Conservation (phyloP, 1,140 invertebrate species). For the Zaprionus vittiger region DNA sequence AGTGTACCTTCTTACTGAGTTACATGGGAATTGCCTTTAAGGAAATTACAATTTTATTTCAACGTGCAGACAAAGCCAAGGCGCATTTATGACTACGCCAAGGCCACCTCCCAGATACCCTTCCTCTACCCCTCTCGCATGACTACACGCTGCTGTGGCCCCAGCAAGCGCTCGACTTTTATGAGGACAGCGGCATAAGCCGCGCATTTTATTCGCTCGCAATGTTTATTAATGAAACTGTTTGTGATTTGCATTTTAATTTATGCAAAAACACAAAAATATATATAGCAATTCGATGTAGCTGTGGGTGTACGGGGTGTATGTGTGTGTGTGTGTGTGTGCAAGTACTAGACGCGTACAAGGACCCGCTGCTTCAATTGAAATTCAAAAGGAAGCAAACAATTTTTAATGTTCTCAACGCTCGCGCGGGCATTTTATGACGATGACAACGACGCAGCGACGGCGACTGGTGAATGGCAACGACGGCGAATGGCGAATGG, state of each 20-base stretch:
- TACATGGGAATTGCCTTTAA: slow-evolving; percentile 60
- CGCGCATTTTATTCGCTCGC: slow-evolving; percentile 70
- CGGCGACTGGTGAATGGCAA: slow-evolving; percentile 39
- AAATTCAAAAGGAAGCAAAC: slow-evolving; percentile 74
- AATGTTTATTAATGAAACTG: slow-evolving; percentile 83
- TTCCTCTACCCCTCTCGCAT: not conserved
- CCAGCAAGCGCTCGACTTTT: slow-evolving; percentile 44
- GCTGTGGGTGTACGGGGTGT: not conserved
- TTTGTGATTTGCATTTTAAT: slow-evolving; percentile 83
- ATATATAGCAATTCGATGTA: slow-evolving; percentile 25
- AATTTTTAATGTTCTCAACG: slow-evolving; percentile 76
- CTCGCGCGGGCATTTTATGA: slow-evolving; percentile 69
- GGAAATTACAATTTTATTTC: slow-evolving; percentile 62
- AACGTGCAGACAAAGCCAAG: slow-evolving; percentile 19
- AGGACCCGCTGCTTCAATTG: slow-evolving; percentile 55
- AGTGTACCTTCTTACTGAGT: slow-evolving; percentile 27
- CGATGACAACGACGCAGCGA: slow-evolving; percentile 40
- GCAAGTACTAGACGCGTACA: slow-evolving; percentile 10
- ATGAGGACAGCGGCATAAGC: slow-evolving; percentile 73
- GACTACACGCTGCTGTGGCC: not conserved
- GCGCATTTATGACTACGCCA: slow-evolving; percentile 46
- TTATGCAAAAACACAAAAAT: slow-evolving; percentile 78
- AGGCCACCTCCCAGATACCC: not conserved
- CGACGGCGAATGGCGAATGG: slow-evolving; percentile 42
- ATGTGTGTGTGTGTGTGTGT: not conserved